Evolutionary conservation across 2,113 vertebrate genomes (phyloP), one percentile per base, ranked within the genome.

Genomic region (Cepphus grylle): DNA sequence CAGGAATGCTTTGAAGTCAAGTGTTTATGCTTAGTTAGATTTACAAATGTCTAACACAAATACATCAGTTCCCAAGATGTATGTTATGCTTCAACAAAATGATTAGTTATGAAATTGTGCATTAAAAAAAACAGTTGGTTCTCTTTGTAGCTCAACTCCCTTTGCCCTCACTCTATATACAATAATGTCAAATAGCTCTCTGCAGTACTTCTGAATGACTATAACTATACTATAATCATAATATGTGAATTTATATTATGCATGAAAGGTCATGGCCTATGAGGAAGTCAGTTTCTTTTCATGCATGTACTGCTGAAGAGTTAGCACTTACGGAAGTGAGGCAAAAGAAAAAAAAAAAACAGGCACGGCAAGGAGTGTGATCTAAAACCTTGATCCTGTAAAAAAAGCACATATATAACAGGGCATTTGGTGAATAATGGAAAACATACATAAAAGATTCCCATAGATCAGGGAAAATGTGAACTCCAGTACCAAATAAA

Each of bases 1-100:
- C 36, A 94, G 61, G 93, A 97, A 96, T 91, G 95, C 96, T 97
- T 97, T 97, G 94, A 97, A 97, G 92, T 27, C 25, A 96, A 97
- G 90, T 63, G 50, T 96, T 97, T 97, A 95, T 94, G 81, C 87
- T 94, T 81, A 49, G 89, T 94, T 96, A 93, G 71, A 88, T 91
- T 93, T 93, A 89, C 76, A 91, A 89, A 96, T 6, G 93, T 85
- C 92, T 97, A 97, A 95, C 77, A 88, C 72, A 96, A 96, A 97
- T 90, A 93, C 27, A 76, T 97, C 87, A 86, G 58, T 69, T 86
- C 78, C 71, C 81, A 90, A 93, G 94, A 95, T 85, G 58, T 93
- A 86, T 80, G 79, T 86, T 94, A 93, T 26, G 61, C 61, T 94
- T 92, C 87, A 81, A 50, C 52, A 70, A 78, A 90, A 65, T 15